Conservation (phyloP, 2,797 vertebrate genomes). For the Centroberyx gerrardi region DNA sequence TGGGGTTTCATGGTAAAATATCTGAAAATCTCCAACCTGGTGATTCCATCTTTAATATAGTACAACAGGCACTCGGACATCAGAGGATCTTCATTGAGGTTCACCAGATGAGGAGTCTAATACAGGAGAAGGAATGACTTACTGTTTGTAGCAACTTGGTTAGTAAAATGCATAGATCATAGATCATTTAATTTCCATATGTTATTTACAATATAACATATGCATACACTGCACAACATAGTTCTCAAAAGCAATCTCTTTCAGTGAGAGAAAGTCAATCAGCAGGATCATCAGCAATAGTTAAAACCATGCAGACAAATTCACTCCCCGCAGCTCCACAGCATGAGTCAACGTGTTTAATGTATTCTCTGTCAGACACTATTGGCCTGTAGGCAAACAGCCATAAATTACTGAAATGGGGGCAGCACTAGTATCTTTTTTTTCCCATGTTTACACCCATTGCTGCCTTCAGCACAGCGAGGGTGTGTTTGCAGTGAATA, state of each 20-base stretch:
- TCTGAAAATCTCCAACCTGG: slow-evolving; percentile 62
- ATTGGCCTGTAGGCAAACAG: slow-evolving; percentile 52
- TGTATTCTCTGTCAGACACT: slow-evolving; percentile 41
- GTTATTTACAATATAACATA: slow-evolving; percentile 46
- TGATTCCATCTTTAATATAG: slow-evolving; percentile 96
- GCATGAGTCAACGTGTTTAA: slow-evolving; percentile 39
- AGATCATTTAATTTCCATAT: slow-evolving; percentile 30
- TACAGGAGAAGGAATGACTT: slow-evolving; percentile 35
- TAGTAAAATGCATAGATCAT: not conserved
- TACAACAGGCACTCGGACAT: slow-evolving; percentile 99
- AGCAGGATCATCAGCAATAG: slow-evolving; percentile 29
- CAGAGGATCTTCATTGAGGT: slow-evolving; percentile 97
- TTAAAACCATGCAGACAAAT: slow-evolving; percentile 65
- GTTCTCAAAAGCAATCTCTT: slow-evolving; percentile 29
- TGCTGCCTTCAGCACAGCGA: slow-evolving; percentile 34
- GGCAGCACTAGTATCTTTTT: slow-evolving; percentile 39
- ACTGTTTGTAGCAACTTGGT: slow-evolving; percentile 7
- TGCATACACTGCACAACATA: slow-evolving; percentile 34
- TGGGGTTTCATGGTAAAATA: not conserved
- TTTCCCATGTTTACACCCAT: slow-evolving; percentile 52
- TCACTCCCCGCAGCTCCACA: slow-evolving; percentile 46
- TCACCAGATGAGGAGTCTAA: slow-evolving; percentile 97
- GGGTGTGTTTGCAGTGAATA: slow-evolving; percentile 60
- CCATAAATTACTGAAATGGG: slow-evolving; percentile 56
- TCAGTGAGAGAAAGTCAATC: slow-evolving; percentile 25